phyloP scores from a whole-genome alignment of 2,797 vertebrate genomes.

The Sparus aurata region DNA sequence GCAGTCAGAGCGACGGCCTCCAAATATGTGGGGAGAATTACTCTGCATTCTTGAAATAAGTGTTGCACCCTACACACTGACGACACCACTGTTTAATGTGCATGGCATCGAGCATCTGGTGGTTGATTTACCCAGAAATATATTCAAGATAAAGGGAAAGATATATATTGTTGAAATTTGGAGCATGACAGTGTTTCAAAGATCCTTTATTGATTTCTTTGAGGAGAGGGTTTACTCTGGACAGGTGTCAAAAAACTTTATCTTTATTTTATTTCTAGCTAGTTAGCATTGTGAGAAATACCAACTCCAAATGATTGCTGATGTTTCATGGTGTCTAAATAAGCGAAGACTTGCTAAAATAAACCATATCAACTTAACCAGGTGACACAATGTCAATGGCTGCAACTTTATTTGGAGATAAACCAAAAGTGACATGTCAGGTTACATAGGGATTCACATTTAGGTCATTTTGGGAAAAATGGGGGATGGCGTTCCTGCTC shows the following conservation, averaged over 20 bases:
- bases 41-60: conserved; percentile 51
- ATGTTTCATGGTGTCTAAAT: neutral
- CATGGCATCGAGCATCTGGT: neutral
- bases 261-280: no score
- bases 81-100: neutral
- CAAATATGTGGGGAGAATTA: conserved; percentile 56
- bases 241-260: no score
- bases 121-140: conserved; percentile 18
- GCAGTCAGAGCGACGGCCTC: conserved; percentile 44
- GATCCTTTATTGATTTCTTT: no score
- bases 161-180: neutral
- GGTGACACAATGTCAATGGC: neutral
- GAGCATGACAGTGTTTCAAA: neutral
- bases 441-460: no score
- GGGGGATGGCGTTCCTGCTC: no score
- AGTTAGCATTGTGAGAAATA: neutral
- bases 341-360: neutral
- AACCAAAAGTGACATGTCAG: no score
- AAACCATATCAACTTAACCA: neutral
- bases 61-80: conserved; percentile 1
- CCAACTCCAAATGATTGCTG: neutral
- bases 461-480: no score
- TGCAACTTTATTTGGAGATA: neutral
- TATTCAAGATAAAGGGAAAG: neutral
- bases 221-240: no score